These are phyloP conservation scores for Taeniopygia guttata DNA, from an alignment of 2,797 vertebrate genomes.

Conservation along the genomic window DNA sequence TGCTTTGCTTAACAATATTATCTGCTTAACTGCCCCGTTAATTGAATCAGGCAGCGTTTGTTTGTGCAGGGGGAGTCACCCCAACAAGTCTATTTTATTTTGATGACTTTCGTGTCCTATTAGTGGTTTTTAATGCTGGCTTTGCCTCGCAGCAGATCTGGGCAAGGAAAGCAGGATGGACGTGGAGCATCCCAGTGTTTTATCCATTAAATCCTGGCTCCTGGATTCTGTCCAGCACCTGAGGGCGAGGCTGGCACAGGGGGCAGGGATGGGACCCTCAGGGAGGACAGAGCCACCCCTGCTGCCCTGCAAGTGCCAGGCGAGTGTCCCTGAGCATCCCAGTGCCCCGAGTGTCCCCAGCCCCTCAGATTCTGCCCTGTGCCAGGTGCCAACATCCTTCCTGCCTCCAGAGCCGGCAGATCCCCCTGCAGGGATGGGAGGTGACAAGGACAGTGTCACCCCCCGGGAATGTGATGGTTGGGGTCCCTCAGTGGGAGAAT, in stretches of 20 bases:
- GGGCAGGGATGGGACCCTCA: accelerated
- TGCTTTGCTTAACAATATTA: conserved; percentile 70
- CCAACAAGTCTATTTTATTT: conserved; percentile 48
- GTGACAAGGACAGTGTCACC: not conserved
- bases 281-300: not conserved
- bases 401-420: not conserved
- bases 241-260: not conserved
- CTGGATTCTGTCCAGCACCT: not conserved
- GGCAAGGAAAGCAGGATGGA: not conserved
- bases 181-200: accelerated
- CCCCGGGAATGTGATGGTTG: accelerated
- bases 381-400: not conserved
- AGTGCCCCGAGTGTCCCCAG: too few species aligned
- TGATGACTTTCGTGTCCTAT: conserved; percentile 1
- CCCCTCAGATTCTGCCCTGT: too few species aligned
- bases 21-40: conserved; percentile 66
- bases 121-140: not conserved
- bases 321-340: not conserved
- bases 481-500: accelerated
- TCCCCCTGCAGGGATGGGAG: not conserved
- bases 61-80: conserved; percentile 38
- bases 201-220: not conserved
- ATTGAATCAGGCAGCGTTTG: conserved; percentile 62
- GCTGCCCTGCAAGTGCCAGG: not conserved
- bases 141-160: not conserved